Base-by-base conservation (phyloP, 2,113 vertebrate genomes). In the Clarias gariepinus region DNA sequence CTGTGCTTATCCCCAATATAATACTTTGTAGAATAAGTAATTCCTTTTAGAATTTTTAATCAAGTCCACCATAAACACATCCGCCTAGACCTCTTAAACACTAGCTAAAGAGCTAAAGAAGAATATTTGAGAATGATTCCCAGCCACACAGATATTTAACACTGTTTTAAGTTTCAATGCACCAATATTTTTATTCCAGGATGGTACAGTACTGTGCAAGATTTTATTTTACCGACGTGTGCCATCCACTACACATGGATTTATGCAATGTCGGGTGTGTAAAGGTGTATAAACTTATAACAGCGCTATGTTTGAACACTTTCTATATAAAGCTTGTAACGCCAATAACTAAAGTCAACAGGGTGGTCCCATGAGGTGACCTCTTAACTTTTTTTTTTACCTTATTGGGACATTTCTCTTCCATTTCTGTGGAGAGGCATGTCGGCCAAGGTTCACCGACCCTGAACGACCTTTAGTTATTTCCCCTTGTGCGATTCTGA, bases 401-500 rank as follows among this genome's bases (percentile, higher is more conserved):
- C 66, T 81, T 73, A 78, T 61, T 71, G 77, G 52, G 53, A 81
- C 81, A 78, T 55, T 85, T 60, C 71, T 23, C 55, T 8, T n/a
- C 12, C 33, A 63, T 52, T 64, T 63, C 52, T 80, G 52, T 55
- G 11, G 61, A 57, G 28, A 58, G 1, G 4, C 23, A 60, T 36
- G 16, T 81, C 2, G 21, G 30, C 18, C 57, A 82, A 86, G 28
- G 85, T 76, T 86, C 36, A 60, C 18, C 9, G 11, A 81, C 57
- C 61, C 79, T 7, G 12, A 52, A 25, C 9, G 77, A 81, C 77
- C 77, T 28, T 7, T 58, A 18, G 36, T 79, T 25, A 79, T 41
- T 68, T 81, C 28, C 28, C 71, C 71, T 41, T 33, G 30, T 15
- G 30, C 19, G 76, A 64, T 76, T 74, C 53, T 11, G 53, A 25